phyloP scores from a whole-genome alignment of 2,888 invertebrate genomes.

The Spicauda simplicius region DNA sequence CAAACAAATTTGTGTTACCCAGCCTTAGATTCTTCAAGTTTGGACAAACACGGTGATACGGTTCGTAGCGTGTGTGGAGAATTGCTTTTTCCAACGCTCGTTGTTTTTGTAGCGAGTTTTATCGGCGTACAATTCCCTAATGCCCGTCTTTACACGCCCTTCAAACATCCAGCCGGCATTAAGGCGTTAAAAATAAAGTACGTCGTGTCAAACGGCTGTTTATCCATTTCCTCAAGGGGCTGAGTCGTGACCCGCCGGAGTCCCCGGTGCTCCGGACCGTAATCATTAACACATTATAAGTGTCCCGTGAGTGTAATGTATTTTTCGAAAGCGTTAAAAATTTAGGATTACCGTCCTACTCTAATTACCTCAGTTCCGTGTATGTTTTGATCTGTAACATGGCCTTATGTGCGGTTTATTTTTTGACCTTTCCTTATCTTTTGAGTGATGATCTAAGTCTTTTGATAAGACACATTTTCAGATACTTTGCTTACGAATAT shows the following conservation, averaged over 20 bases:
- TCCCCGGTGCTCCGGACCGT: slow-evolving; percentile 1
- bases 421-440: no score
- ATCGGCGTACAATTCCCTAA: slow-evolving; percentile 34
- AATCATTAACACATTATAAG: slow-evolving; percentile 26
- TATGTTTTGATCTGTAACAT: not conserved
- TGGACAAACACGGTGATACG: slow-evolving; percentile 72
- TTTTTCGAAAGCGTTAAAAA: not conserved
- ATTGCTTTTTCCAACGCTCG: slow-evolving; percentile 50
- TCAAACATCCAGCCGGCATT: slow-evolving; percentile 35
- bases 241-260: slow-evolving; percentile 23
- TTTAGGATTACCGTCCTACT: not conserved
- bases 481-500: no score
- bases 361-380: not conserved
- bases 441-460: no score
- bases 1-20: slow-evolving; percentile 10
- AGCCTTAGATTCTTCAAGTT: slow-evolving; percentile 38
- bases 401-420: not conserved
- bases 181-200: slow-evolving; percentile 37
- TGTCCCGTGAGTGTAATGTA: not conserved
- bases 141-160: slow-evolving; percentile 37
- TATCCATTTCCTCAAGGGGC: slow-evolving; percentile 32
- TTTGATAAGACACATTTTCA: no score
- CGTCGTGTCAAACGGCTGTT: slow-evolving; percentile 34
- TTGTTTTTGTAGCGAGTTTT: slow-evolving; percentile 40
- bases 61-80: slow-evolving; percentile 67